These are phyloP conservation scores for Andrena flavipes DNA, from an alignment of 2,888 invertebrate genomes.

Conservation along the genomic window DNA sequence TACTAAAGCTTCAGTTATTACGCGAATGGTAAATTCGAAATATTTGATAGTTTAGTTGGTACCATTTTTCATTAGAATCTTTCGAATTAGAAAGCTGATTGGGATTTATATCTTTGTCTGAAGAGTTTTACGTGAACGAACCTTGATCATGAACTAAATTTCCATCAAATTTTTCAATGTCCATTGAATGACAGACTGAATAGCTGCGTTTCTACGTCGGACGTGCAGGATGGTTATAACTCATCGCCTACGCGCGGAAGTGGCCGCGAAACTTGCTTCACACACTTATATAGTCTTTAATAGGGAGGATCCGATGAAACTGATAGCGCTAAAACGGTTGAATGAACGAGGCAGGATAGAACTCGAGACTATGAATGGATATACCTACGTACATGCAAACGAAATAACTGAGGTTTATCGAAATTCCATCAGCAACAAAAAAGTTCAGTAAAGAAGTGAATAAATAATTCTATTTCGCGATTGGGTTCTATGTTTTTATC, in stretches of 20 bases:
- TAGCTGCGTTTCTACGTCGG: conserved; percentile 36
- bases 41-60: background rate
- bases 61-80: background rate
- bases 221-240: conserved; percentile 49
- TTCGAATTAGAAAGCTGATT: background rate
- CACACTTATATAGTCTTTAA: conserved; percentile 30
- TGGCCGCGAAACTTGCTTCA: conserved; percentile 47
- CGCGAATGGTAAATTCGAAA: no score
- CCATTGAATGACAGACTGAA: conserved; percentile 30
- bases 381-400: background rate
- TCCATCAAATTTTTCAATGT: conserved; percentile 5
- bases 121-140: background rate
- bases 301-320: conserved; percentile 47
- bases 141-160: conserved; percentile 20
- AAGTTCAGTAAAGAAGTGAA: background rate
- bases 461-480: conserved; percentile 1
- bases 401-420: background rate
- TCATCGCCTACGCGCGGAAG: conserved; percentile 62
- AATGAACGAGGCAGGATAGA: conserved; percentile 31
- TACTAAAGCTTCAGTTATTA: no score
- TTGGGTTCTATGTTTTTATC: background rate
- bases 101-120: background rate
- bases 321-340: conserved; percentile 40
- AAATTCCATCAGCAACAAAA: background rate
- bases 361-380: background rate